Evolutionary conservation across 2,113 vertebrate genomes (phyloP).

Genomic region (Cinclus mexicanus): DNA sequence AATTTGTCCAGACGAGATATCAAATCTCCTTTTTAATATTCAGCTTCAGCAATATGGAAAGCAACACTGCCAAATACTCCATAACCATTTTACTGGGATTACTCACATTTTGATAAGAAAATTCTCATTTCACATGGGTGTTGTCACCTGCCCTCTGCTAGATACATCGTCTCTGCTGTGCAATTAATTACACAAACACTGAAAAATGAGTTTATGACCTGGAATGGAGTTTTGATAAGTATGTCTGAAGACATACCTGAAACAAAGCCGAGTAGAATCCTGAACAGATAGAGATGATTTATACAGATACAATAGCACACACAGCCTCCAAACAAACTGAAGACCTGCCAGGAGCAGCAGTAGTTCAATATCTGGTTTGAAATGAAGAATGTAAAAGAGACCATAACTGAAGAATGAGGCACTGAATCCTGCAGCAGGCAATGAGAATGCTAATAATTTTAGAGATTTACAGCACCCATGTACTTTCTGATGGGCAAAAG

Average conservation of each 20-base stretch:
- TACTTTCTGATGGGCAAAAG: background rate
- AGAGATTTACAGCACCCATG: background rate
- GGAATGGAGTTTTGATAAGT: background rate
- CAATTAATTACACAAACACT: background rate
- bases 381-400: background rate
- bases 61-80: background rate
- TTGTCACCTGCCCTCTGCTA: background rate
- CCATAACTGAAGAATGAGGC: background rate
- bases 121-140: conserved; percentile 1
- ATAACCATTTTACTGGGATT: background rate
- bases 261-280: background rate
- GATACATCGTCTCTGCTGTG: background rate
- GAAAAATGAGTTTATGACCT: background rate
- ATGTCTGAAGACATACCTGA: background rate
- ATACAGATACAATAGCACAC: background rate
- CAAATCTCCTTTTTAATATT: conserved; percentile 3
- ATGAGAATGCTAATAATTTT: background rate
- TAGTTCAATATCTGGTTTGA: background rate
- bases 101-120: conserved; percentile 1
- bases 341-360: background rate
- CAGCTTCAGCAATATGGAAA: background rate
- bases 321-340: background rate
- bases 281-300: background rate
- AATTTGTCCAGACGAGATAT: background rate
- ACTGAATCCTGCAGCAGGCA: background rate